Percentiles rank a stretch among this genome's conserved stretches.
Evolutionary conservation across 2,888 invertebrate genomes (phyloP).

Genomic region (Cristatella mucedo): DNA sequence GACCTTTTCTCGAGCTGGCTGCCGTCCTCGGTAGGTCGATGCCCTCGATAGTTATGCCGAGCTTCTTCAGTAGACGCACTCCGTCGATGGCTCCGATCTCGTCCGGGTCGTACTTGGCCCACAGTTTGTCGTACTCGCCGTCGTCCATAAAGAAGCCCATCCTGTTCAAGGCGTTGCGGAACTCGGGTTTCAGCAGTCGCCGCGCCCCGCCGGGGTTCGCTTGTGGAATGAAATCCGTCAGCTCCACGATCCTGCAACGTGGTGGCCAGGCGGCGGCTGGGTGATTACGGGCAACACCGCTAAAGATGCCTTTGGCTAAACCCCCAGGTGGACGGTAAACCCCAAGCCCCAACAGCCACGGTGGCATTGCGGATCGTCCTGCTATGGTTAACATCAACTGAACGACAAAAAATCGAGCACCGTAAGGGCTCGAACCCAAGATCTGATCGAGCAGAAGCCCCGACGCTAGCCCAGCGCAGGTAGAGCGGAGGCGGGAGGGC

Average conservation of each 20-base stretch:
- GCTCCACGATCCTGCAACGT: conserved; percentile 23
- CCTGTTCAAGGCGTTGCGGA: conserved; percentile 27
- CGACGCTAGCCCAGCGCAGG: too few species aligned
- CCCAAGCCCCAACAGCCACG: too few species aligned
- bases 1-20: too few species aligned
- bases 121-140: conserved; percentile 34
- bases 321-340: too few species aligned
- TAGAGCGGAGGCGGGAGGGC: too few species aligned
- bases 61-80: conserved; percentile 20
- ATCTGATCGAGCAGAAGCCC: too few species aligned
- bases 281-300: neutral
- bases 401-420: too few species aligned
- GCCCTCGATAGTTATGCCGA: conserved; percentile 23
- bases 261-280: neutral
- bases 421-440: too few species aligned
- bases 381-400: too few species aligned
- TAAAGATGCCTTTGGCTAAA: neutral
- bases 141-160: conserved; percentile 32
- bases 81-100: conserved; percentile 24
- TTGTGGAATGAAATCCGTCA: conserved; percentile 31
- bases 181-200: conserved; percentile 28
- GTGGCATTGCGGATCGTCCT: too few species aligned
- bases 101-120: conserved; percentile 31
- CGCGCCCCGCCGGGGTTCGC: conserved; percentile 29
- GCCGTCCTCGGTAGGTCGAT: too few species aligned